These are phyloP conservation scores for Phoxinus dragarum DNA, from an alignment of 2,797 vertebrate genomes.

Conservation along the genomic window DNA sequence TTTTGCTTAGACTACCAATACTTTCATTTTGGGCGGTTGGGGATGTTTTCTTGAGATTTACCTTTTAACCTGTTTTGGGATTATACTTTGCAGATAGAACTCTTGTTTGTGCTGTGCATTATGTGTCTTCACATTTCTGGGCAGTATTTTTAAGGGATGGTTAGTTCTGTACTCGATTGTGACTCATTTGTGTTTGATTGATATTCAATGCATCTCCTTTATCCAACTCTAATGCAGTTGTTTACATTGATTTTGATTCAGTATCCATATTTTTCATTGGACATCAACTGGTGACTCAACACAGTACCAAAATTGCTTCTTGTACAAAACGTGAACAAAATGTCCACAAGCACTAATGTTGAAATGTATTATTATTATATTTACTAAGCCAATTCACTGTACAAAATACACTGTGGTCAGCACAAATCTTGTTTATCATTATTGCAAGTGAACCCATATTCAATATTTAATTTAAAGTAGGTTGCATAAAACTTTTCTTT, in stretches of 20 bases:
- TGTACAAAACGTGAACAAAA: slow-evolving; percentile 10
- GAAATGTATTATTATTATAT: slow-evolving; percentile 14
- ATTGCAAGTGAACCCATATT: background rate
- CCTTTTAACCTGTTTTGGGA: background rate
- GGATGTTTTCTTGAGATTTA: slow-evolving; percentile 3
- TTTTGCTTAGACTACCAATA: background rate
- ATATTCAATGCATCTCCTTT: slow-evolving; percentile 8
- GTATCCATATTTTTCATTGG: slow-evolving; percentile 13
- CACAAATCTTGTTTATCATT: slow-evolving; percentile 7
- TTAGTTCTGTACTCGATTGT: background rate
- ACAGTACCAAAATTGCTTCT: background rate
- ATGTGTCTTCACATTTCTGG: background rate
- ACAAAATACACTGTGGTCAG: background rate
- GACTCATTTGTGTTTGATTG: background rate
- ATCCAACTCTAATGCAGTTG: slow-evolving; percentile 19
- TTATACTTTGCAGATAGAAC: slow-evolving; percentile 3
- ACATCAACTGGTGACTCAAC: slow-evolving; percentile 13
- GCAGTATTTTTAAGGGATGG: background rate
- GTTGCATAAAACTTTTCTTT: background rate
- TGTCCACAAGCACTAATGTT: background rate
- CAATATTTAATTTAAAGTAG: slow-evolving; percentile 3
- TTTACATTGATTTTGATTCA: slow-evolving; percentile 2
- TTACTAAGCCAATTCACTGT: background rate
- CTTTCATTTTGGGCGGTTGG: slow-evolving; percentile 4
- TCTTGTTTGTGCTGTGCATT: background rate